Base-by-base conservation (phyloP, 1,140 invertebrate species). In the Lerema accius region DNA sequence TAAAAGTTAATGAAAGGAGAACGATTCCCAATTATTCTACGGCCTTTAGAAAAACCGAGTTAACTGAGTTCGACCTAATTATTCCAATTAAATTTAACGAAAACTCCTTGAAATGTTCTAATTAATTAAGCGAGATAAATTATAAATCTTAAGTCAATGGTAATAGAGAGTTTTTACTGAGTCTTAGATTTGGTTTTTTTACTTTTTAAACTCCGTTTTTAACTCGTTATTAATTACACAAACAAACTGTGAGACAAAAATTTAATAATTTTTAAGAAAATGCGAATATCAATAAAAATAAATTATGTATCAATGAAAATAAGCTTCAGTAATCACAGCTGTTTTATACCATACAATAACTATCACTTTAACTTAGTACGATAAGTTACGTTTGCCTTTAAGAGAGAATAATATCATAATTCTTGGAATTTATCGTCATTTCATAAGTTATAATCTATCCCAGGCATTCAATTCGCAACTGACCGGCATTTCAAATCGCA, bases 401-500 rank as follows among this genome's bases (percentile, higher is more conserved):
- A n/a, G n/a, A n/a, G n/a, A n/a, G n/a, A n/a, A n/a, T n/a, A n/a
- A n/a, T n/a, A n/a, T n/a, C n/a, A n/a, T n/a, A n/a, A n/a, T n/a
- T n/a, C n/a, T n/a, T n/a, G n/a, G n/a, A n/a, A n/a, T n/a, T n/a
- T n/a, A n/a, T n/a, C n/a, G n/a, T n/a, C n/a, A n/a, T n/a, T n/a
- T n/a, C n/a, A n/a, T n/a, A n/a, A n/a, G n/a, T n/a, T n/a, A n/a
- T n/a, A n/a, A n/a, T n/a, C n/a, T n/a, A n/a, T n/a, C n/a, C n/a
- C n/a, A 46, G 2, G 10, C 16, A 3, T 23, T 23, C 17, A 46
- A 11, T 5, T 46, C 17, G 16, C 42, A 45, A 15, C 11, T 39
- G 7, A 37, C 10, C 56, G 49, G 48, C 64, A 53, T 59, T 67
- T 50, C 64, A 64, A 63, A 50, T 58, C 55, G 55, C 5, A 55